Evolutionary conservation across 2,888 invertebrate genomes (phyloP), one percentile per base, ranked within the genome.

Genomic region (Ceramica pisi): DNA sequence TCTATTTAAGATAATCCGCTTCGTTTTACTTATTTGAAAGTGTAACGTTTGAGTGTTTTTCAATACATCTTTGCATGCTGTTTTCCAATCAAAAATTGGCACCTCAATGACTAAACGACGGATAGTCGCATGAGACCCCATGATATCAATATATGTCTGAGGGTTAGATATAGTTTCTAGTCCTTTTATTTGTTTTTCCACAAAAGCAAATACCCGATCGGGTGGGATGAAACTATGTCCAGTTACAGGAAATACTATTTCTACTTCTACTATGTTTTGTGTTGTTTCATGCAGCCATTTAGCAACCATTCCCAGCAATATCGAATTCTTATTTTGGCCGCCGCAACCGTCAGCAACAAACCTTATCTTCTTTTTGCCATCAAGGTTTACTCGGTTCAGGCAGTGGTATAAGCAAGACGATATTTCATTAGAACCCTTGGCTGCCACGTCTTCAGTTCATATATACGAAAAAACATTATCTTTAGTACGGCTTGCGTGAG

Each of bases 271-370:
- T 41, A 41, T 41, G 14, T 14, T 14, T 41, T 41, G 41, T 38
- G 38, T 38, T 41, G 41, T 41, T 14, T 14, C 41, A 41, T 41
- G 14, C 41, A 41, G 14, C 14, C 41, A 84, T 65, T 84, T 83
- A 71, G 69, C 66, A 71, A 71, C 77, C 83, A 84, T 85, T 55
- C 79, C 80, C 31, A 85, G 60, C 61, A 84, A 26, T 61, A 64
- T 85, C 44, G 74, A 79, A 71, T 86, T 85, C 70, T 87, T 85
- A 67, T 85, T 87, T 73, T 87, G 86, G 63, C 75, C 77, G 12
- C 75, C 81, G 69, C 86, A 86, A 51, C 86, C 83, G 72, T 87
- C 87, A 31, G 84, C 81, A 19, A 84, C 67, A 50, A 83, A 66
- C 55, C 81, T 67, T 67, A 75, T 67, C 60, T 26, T 59, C 44